Base-by-base conservation (phyloP, 2,113 vertebrate species). In the Triplophysa dalaica region DNA sequence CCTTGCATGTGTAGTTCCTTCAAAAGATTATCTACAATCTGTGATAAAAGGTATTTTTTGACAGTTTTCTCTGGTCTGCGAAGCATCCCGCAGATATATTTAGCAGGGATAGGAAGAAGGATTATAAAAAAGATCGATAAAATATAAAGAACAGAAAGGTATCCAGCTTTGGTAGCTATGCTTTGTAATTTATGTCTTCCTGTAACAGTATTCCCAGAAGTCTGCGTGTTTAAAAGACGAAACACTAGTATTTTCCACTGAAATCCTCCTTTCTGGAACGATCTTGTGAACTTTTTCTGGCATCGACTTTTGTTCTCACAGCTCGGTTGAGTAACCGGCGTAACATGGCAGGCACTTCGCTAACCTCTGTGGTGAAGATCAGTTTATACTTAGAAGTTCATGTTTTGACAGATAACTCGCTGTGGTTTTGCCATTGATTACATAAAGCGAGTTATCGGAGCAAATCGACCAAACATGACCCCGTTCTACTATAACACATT, bases 141-240 rank as follows among this genome's bases (percentile, higher is more conserved):
- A 67, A 67, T 22, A 48, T 69, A 54, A 54, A 75, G 29, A 78
- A 54, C n/a, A 13, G 22, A 72, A 82, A 64, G 69, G 66, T 38
- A 82, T 82, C 78, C 73, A 75, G 75, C 52, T n/a, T 62, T 78
- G 70, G 75, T 76, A 80, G 19, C 79, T 78, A 29, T 78, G 24
- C 29, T 63, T 80, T 29, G 56, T 79, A 72, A 79, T 81, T 83
- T 83, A 86, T 85, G 78, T 79, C 76, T 86, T 86, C 85, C 85
- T 85, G 76, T 78, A 74, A 77, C 76, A 61, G 22, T 69, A 77
- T 79, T 83, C 83, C 83, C 85, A 29, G 26, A 45, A 77, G 83
- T 68, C 63, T 64, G 50, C 77, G 60, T 64, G 77, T 76, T 82
- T 50, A 83, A 70, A 81, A 86, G 77, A 75, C 69, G 41, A 65